phyloP scores from a whole-genome alignment of 2,113 vertebrate species.

The Enhydra lutris region DNA sequence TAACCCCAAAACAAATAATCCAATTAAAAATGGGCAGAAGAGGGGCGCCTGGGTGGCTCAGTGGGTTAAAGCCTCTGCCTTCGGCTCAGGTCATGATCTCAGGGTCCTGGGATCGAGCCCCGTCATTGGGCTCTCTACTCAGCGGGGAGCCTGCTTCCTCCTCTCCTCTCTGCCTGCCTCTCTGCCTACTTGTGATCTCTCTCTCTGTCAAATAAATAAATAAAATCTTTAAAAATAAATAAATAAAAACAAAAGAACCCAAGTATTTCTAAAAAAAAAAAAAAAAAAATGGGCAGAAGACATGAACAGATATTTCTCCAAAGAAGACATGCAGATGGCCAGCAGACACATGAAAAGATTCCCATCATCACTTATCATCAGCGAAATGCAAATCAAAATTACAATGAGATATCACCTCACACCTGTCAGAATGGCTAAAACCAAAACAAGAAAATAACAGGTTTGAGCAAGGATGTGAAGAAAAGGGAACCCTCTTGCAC shows the following conservation, averaged over 20 bases:
- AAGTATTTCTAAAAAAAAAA: no score
- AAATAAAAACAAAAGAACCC: no score
- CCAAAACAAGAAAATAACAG: background rate
- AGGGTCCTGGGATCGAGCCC: no score
- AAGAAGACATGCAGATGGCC: background rate
- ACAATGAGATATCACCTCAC: background rate
- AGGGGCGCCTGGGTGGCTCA: background rate
- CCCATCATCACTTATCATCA: background rate
- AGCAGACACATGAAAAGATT: background rate
- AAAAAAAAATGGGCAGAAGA: background rate
- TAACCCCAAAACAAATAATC: background rate
- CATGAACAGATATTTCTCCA: background rate
- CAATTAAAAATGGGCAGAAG: background rate
- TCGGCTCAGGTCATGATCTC: no score
- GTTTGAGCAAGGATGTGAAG: background rate
- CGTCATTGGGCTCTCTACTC: no score
- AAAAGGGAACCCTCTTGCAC: background rate
- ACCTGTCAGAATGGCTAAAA: background rate
- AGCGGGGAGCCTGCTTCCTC: no score
- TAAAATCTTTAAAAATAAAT: no score
- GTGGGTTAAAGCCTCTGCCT: no score
- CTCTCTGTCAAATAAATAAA: no score
- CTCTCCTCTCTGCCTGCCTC: no score
- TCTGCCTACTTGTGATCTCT: no score
- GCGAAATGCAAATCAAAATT: background rate